Base-by-base conservation (phyloP, 2,113 vertebrate species). In the Haemorhous mexicanus region DNA sequence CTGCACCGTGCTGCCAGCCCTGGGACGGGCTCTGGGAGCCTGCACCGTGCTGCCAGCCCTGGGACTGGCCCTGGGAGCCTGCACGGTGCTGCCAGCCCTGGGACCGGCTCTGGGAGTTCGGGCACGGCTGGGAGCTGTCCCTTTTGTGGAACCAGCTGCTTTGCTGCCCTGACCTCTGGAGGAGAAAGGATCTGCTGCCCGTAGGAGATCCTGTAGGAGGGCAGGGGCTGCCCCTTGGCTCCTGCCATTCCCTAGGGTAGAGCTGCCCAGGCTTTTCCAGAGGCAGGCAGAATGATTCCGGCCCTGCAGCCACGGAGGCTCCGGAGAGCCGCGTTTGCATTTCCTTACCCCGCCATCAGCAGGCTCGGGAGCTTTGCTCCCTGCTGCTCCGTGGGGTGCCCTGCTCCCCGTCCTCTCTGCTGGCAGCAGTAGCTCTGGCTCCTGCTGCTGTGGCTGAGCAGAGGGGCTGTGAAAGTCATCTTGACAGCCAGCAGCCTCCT, bases 251-350 rank as follows among this genome's bases (percentile, higher is more conserved):
- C 50, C 50, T 27, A 17, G 75, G 68, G 58, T 47, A 32, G n/a
- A 41, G 52, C 22, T 39, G 37, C 68, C 77, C n/a, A 17, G 21
- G 84, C 18, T 43, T 32, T 66, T 13, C 15, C 43, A 35, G 32
- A 7, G 4, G 16, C 32, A 12, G 50, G n/a, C n/a, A 39, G 21
- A 26, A 16, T 1, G 18, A 22, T 56, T 44, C n/a, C 16, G 64
- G 64, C 62, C 2, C 0, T 35, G 67, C 67, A 78, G 55, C 39
- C 52, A 2, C 28, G 10, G 59, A 13, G 16, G 44, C 35, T 26
- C 26, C 0, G 1, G 6, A 52, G 53, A 47, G 62, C 35, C 32
- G 24, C 32, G 24, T 7, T 37, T 28, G 41, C 22, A 2, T 8
- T 46, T 10, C 30, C 52, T 22, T 3, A 1, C 24, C 32, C 46